phyloP scores from a whole-genome alignment of 1,140 invertebrate species.

The Trissolcus basalis region DNA sequence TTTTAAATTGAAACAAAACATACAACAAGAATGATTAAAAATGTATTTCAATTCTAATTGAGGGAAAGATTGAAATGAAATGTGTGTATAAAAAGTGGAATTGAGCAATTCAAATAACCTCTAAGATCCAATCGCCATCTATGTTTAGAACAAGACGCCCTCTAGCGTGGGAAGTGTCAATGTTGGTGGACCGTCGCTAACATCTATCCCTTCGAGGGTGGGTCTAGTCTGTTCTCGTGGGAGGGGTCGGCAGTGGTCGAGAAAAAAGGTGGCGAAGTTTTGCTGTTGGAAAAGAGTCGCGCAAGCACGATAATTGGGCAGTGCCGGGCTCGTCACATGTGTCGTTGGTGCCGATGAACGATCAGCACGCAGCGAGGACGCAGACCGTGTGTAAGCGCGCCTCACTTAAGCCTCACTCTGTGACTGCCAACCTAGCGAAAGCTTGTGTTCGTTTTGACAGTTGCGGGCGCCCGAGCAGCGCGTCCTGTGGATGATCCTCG shows the following conservation, averaged over 20 bases:
- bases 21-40: too few species aligned
- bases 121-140: too few species aligned
- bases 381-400: conserved; percentile 54
- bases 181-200: not conserved
- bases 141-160: not conserved
- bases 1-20: too few species aligned
- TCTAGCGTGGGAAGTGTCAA: not conserved
- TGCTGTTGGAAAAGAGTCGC: conserved; percentile 13
- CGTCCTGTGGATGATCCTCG: conserved; percentile 40
- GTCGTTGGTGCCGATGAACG: conserved; percentile 44
- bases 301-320: conserved; percentile 16
- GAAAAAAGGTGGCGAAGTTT: conserved; percentile 15
- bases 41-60: too few species aligned
- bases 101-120: too few species aligned
- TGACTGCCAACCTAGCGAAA: conserved; percentile 32
- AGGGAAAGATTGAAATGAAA: too few species aligned
- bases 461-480: conserved; percentile 26
- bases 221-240: conserved; percentile 52
- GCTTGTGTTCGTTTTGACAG: conserved; percentile 37
- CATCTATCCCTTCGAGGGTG: conserved; percentile 40
- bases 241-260: conserved; percentile 46
- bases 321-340: conserved; percentile 25
- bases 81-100: too few species aligned
- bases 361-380: conserved; percentile 41
- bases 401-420: conserved; percentile 27